Evolutionary conservation across 2,113 vertebrate genomes (phyloP).

Genomic region (Eira barbara): DNA sequence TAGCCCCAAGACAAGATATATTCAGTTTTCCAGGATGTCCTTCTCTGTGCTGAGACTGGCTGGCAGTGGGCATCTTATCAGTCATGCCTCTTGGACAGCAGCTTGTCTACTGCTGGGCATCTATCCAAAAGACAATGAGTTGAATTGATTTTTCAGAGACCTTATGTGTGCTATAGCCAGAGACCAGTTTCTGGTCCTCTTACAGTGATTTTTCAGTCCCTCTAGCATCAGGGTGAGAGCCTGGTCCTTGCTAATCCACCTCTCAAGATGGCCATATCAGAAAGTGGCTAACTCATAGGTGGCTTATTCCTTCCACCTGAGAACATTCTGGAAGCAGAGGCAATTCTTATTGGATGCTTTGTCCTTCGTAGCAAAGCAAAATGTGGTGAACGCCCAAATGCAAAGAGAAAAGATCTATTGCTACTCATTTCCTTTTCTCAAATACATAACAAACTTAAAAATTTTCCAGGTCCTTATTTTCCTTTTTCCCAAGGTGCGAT

Average conservation of each 20-base stretch:
- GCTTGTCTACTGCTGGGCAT: not conserved
- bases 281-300: not conserved
- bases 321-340: not conserved
- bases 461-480: not conserved
- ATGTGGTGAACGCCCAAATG: not conserved
- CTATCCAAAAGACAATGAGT: not conserved
- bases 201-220: not conserved
- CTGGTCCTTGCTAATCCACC: not conserved
- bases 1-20: not conserved
- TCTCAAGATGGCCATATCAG: not conserved
- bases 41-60: not conserved
- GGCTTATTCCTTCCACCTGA: not conserved
- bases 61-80: not conserved
- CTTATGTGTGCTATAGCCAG: not conserved
- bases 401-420: not conserved
- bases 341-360: not conserved
- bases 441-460: not conserved
- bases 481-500: not conserved
- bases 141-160: not conserved
- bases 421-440: not conserved
- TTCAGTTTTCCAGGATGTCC: not conserved
- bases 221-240: not conserved
- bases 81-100: not conserved
- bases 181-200: not conserved
- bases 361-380: not conserved